Evolutionary conservation across 2,113 vertebrate genomes (phyloP), one percentile per base, ranked within the genome.

Genomic region (Anarrhichthys ocellatus): DNA sequence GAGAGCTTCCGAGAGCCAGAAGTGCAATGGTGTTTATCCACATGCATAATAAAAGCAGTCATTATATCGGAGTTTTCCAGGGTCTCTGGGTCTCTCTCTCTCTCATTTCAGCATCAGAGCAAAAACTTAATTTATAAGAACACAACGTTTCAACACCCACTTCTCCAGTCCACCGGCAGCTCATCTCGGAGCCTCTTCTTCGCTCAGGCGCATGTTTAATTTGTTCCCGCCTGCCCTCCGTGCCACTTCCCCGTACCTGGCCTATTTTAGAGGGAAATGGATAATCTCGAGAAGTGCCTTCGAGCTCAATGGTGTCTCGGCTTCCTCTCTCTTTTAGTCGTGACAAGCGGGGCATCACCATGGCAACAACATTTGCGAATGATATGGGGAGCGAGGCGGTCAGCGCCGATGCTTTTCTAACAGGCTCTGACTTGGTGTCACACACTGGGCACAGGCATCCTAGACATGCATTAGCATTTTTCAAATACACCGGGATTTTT

Each of bases 301-400:
- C 75, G 0, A 76, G 83, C 86, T 90, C 84, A 68, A 56, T 80
- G 42, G 73, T 36, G 79, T 71, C 73, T 87, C 61, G 22, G 76
- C 77, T 73, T 91, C 50, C 75, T 87, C 74, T 87, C 63, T 70
- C 76, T 83, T 82, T 78, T 22, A 63, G 87, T 73, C 89, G 82
- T 13, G 83, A 89, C 85, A 91, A 93, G 84, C 90, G 44, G 50
- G 85, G 83, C 88, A 90, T 94, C 80, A n/a, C 90, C 90, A 94
- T 93, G 91, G 92, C 82, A 92, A 94, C 94, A 85, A 70, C 85
- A 82, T 81, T 69, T 58, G 68, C 87, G 75, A 81, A 81, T 84
- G 81, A 86, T 83, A 73, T 22, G 56, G 63, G 70, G 76, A 78
- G 78, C 24, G 56, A 78, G 82, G 76, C 73, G 81, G 90, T 90